Conservation (phyloP, 2,888 invertebrate genomes). For the Ichneumon xanthorius region DNA sequence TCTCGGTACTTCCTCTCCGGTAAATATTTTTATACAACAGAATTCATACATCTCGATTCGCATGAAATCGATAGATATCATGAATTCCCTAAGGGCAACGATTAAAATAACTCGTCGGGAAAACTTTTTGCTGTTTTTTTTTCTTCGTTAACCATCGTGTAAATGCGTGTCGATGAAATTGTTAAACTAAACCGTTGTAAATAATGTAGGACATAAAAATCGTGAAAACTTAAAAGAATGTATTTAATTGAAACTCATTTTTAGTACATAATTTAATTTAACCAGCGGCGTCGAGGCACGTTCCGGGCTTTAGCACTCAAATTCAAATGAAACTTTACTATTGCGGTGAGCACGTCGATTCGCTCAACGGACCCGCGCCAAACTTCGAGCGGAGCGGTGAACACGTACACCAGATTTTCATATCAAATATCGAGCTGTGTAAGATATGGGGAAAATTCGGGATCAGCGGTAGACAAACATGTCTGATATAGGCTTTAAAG, state of each 20-base stretch:
- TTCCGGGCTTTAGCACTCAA: no score
- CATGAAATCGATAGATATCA: background rate
- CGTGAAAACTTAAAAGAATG: background rate
- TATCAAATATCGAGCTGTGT: no score
- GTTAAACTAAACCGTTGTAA: background rate
- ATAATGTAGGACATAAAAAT: background rate
- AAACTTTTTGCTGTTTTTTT: background rate
- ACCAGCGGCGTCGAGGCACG: background rate
- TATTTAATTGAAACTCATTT: background rate
- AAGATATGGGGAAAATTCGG: no score
- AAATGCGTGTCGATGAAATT: background rate
- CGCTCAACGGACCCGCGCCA: no score
- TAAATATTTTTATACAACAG: background rate
- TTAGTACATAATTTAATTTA: background rate
- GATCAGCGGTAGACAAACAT: no score
- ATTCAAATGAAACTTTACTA: no score
- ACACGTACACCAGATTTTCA: no score
- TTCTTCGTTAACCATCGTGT: background rate
- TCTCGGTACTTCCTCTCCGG: background rate
- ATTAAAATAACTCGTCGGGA: background rate
- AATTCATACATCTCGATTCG: background rate
- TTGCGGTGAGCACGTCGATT: no score
- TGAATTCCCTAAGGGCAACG: background rate
- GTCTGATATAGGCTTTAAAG: no score
- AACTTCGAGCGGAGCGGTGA: no score